phyloP scores from a whole-genome alignment of 2,797 vertebrate species.

The Argyrosomus regius region DNA sequence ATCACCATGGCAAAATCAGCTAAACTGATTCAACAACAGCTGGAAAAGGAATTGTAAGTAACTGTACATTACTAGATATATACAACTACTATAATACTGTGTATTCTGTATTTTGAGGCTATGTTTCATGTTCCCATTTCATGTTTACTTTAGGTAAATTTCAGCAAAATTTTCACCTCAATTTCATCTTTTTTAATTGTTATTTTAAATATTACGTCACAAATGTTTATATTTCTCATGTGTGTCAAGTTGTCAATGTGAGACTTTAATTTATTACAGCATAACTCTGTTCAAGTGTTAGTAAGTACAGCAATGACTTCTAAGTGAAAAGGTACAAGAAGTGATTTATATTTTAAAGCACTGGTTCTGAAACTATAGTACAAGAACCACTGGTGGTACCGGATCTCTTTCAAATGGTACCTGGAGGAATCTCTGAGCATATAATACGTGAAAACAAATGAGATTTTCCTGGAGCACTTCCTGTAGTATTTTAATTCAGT shows the following conservation, averaged over 20 bases:
- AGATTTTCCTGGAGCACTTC: too few relatives aligned
- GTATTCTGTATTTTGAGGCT: not conserved
- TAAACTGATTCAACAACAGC: conserved; percentile 96
- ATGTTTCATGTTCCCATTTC: not conserved
- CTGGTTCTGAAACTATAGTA: too few relatives aligned
- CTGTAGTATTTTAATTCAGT: too few relatives aligned
- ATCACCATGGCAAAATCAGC: conserved; percentile 97
- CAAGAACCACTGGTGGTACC: too few relatives aligned
- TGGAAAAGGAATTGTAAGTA: conserved; percentile 99
- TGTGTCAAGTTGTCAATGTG: too few relatives aligned
- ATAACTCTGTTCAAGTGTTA: not conserved
- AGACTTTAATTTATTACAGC: not conserved
- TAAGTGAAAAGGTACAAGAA: not conserved
- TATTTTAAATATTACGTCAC: not conserved
- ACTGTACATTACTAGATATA: not conserved
- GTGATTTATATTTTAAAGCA: not conserved
- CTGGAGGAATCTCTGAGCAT: too few relatives aligned
- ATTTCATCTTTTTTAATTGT: not conserved
- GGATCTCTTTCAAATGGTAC: too few relatives aligned
- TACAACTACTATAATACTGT: too few relatives aligned
- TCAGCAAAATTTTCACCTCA: not conserved
- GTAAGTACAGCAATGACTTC: not conserved
- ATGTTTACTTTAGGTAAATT: not conserved
- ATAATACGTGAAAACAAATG: too few relatives aligned
- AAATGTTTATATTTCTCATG: not conserved